Base-by-base conservation (phyloP, 2,113 vertebrate species). In the Tringa solitaria region DNA sequence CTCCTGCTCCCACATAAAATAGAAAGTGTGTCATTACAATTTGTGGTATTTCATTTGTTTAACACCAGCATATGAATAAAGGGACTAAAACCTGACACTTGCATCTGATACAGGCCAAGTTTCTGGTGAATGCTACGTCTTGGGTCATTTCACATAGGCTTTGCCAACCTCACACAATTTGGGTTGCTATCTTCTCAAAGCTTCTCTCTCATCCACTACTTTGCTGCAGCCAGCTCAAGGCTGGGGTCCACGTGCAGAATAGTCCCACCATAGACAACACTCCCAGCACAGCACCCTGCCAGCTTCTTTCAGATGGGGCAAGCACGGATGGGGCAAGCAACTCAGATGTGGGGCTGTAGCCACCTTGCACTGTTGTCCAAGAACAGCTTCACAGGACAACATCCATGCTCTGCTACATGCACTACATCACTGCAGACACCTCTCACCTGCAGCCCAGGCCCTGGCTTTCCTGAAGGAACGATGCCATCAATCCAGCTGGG, bases 391-490 rank as follows among this genome's bases (percentile, higher is more conserved):
- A 64, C 37, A 68, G 45, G 24, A 67, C 8, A 30, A 32, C 0
- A 3, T 32, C 50, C 61, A 2, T 11, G 14, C 8, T 17, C 41
- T 70, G 24, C 37, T 39, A 35, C 1, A 0, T 6, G 46, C 4
- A 4, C 7, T 63, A 68, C 33, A 69, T 2, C 19, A 16, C 39
- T 41, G 46, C 57, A 57, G 33, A 74, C 20, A 50, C 1, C 2
- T 20, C 53, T 28, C 32, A 51, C 26, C 46, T 30, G 57, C 53
- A 87, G 57, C 39, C 28, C 13, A 59, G 57, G 39, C 26, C 14
- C 27, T 61, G 51, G 46, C 18, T 32, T 53, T 80, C 59, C 37
- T 63, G 26, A 30, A 89, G 39, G 28, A 92, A 50, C 0, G 1
- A 30, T 26, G 23, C 10, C 30, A 76, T 76, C 3, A 1, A 41